Percentiles rank a stretch among this genome's conserved stretches.
Evolutionary conservation across 2,888 invertebrate species (phyloP).

Genomic region (Operophtera brumata): DNA sequence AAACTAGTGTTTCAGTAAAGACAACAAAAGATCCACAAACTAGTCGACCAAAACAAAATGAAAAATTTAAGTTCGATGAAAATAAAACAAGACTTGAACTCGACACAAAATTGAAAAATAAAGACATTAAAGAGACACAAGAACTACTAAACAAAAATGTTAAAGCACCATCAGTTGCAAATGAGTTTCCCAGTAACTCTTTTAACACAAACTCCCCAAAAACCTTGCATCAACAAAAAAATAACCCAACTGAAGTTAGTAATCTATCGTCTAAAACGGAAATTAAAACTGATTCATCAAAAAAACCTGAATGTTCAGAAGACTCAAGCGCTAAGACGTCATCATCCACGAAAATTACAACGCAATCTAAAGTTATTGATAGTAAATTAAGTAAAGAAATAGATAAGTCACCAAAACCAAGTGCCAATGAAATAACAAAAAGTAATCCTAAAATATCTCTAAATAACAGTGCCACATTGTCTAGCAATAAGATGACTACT

Average conservation of each 20-base stretch:
- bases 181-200: not conserved
- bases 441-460: constrained; percentile 21
- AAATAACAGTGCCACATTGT: constrained; percentile 16
- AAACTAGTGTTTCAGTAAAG: constrained; percentile 9
- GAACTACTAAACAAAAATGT: constrained; percentile 4
- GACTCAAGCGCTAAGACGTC: constrained; percentile 20
- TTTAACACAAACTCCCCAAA: constrained; percentile 35
- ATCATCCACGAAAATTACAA: constrained; percentile 11
- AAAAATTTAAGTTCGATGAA: constrained; percentile 5
- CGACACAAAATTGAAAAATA: not conserved
- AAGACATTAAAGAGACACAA: not conserved
- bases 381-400: constrained; percentile 26
- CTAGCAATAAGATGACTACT: constrained; percentile 16
- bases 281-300: not conserved
- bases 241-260: constrained; percentile 37
- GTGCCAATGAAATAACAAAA: constrained; percentile 30
- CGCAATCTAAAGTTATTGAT: constrained; percentile 23
- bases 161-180: constrained; percentile 11
- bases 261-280: constrained; percentile 32
- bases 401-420: constrained; percentile 33
- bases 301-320: constrained; percentile 9
- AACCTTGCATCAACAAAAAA: constrained; percentile 53
- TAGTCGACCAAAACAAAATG: constrained; percentile 9
- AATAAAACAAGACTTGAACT: not conserved
- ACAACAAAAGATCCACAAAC: constrained; percentile 6